These are phyloP conservation scores for Thermophis baileyi DNA, from an alignment of 2,113 vertebrate species.

Conservation along the genomic window DNA sequence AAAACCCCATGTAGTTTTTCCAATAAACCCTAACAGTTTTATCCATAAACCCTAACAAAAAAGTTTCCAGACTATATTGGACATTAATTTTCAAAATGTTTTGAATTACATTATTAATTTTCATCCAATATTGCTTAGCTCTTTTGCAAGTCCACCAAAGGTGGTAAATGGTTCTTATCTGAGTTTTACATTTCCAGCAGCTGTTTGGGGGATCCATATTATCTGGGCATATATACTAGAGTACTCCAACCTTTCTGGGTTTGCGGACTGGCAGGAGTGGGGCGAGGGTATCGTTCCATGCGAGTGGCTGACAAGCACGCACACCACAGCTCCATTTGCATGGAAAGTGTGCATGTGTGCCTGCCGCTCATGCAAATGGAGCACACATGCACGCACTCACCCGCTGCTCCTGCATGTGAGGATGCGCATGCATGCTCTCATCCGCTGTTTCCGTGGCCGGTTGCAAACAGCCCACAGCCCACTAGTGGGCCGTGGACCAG, in stretches of 20 bases:
- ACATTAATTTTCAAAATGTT: background rate
- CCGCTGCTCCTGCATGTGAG: no score
- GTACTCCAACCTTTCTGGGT: background rate
- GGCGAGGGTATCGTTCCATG: no score
- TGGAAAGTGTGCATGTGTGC: background rate
- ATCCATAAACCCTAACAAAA: background rate
- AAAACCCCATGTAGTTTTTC: background rate
- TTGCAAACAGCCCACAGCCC: no score
- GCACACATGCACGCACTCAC: background rate
- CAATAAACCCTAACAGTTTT: no score
- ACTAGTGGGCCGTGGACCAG: no score
- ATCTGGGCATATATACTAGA: background rate
- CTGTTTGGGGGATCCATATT: background rate
- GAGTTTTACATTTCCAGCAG: background rate
- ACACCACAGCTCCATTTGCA: background rate
- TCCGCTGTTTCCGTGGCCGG: fast-evolving
- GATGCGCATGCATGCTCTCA: no score
- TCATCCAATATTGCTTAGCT: background rate
- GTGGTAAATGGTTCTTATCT: background rate
- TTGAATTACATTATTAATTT: background rate
- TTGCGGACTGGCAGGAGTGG: background rate
- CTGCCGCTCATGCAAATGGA: background rate
- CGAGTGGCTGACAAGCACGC: background rate
- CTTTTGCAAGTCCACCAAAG: background rate
- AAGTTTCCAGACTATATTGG: background rate